Conservation (phyloP, 2,888 invertebrate species). For the Frankliniella fusca region DNA sequence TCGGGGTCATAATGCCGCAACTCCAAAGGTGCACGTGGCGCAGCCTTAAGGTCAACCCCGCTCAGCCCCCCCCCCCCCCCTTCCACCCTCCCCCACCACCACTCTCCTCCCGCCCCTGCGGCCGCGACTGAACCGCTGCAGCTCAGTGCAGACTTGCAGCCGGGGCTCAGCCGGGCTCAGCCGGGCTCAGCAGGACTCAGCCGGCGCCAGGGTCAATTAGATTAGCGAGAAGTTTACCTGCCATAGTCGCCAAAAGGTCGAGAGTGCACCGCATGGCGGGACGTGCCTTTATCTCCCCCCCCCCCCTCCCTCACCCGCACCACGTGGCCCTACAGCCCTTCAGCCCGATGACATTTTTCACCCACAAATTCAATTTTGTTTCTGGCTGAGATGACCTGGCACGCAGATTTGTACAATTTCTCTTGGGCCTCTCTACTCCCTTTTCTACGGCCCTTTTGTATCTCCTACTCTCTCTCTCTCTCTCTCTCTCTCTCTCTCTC, state of each 20-base stretch:
- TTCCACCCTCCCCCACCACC: not conserved
- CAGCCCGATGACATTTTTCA: not conserved
- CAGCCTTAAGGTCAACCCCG: too few species aligned
- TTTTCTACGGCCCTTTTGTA: not conserved
- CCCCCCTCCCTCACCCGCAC: not conserved
- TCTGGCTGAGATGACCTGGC: too few species aligned
- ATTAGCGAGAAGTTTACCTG: too few species aligned
- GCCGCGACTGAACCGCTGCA: not conserved
- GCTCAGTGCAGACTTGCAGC: not conserved
- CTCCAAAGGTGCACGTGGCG: too few species aligned
- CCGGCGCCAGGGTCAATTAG: not conserved
- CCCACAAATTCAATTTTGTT: too few species aligned
- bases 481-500: constrained; percentile 18
- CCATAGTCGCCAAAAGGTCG: too few species aligned
- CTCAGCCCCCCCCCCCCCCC: not conserved
- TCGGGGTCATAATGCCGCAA: too few species aligned
- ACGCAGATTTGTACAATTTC: too few species aligned
- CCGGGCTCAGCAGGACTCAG: not conserved
- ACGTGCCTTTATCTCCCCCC: not conserved
- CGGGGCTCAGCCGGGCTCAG: not conserved
- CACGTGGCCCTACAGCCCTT: not conserved
- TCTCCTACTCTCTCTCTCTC: not conserved
- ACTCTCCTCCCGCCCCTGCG: not conserved
- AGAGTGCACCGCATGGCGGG: not conserved
- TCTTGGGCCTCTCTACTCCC: too few species aligned